Evolutionary conservation across 2,113 vertebrate species (phyloP).

Genomic region (Pachyramphus minor): DNA sequence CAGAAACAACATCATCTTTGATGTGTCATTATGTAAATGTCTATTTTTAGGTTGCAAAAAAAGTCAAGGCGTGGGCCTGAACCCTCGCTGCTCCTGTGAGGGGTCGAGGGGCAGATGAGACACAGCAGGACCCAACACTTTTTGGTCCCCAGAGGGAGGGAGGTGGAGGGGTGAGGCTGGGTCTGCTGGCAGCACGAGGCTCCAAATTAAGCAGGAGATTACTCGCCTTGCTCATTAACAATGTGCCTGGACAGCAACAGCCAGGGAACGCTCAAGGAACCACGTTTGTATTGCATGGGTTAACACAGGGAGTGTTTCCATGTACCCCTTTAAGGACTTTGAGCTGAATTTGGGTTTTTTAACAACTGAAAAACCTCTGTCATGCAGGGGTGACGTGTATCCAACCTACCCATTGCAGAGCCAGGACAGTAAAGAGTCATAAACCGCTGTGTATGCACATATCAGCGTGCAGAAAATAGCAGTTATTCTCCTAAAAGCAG

Average conservation of each 20-base stretch:
- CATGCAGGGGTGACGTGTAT: fast-evolving
- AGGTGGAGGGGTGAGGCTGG: background rate
- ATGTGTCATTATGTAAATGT: slow-evolving; percentile 69
- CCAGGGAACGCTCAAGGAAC: background rate
- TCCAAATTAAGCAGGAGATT: slow-evolving; percentile 2
- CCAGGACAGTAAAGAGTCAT: background rate
- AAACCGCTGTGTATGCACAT: background rate
- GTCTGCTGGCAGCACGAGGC: background rate
- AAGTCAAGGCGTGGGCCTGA: background rate
- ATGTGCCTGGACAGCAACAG: background rate
- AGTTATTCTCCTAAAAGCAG: slow-evolving; percentile 12
- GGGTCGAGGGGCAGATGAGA: background rate
- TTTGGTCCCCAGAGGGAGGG: background rate
- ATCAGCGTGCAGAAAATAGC: slow-evolving; percentile 5
- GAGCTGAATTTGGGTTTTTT: background rate
- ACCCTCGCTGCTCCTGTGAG: background rate
- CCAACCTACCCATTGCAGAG: background rate
- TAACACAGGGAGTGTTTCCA: background rate
- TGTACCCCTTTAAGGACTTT: background rate
- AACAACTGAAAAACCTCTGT: background rate
- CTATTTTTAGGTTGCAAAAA: slow-evolving; percentile 67
- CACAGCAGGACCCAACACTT: background rate
- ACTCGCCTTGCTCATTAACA: background rate
- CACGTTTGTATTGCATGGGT: background rate
- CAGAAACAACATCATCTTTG: slow-evolving; percentile 73